Evolutionary conservation across 2,888 invertebrate genomes (phyloP), one percentile per base, ranked within the genome.

Genomic region (Pristionchus fissidentatus): DNA sequence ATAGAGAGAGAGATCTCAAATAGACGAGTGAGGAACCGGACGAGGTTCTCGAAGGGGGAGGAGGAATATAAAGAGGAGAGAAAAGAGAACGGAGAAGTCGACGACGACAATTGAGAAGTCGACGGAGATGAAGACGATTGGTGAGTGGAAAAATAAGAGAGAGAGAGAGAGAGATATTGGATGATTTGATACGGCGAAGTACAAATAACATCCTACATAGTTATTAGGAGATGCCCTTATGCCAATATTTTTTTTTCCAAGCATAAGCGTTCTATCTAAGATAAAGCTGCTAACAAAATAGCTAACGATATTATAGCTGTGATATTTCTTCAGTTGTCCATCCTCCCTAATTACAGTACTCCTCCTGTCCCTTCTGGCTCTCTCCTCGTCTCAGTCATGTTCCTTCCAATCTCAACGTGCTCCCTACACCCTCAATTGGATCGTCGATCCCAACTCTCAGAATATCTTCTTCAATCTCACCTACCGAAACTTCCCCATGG

Each of bases 391-490:
- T 3, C 5, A 32, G 1, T 32, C 52, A 5, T 78, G 79, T 43
- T 41, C 60, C 15, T 80, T 57, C 60, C 41, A 29, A 26, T 80
- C 79, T 1, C 5, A n/a, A 19, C 38, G 38, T 13, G 13, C 29
- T 38, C 62, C 62, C 38, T 80, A 80, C 43, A 60, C 43, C 5
- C 79, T 80, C 41, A 55, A n/a, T 22, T 80, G 79, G 79, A 52
- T 60, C 1, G 79, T 80, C 0, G 79, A 80, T 22, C 15, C 19
- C 15, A 15, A n/a, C 0, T 38, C 52, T 15, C 52, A 57, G 26
- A 46, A 46, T 7, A 35, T 82, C 46, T 49, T 29, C 38, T 82
- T 82, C 70, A 82, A 82, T 55, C 82, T 82, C 70, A 82, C 82
- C 41, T 62, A 49, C 70, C 49, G 26, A n/a, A 82, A 82, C 52